Base-by-base conservation (phyloP, 2,888 invertebrate genomes). In the Polydrusus tereticollis region DNA sequence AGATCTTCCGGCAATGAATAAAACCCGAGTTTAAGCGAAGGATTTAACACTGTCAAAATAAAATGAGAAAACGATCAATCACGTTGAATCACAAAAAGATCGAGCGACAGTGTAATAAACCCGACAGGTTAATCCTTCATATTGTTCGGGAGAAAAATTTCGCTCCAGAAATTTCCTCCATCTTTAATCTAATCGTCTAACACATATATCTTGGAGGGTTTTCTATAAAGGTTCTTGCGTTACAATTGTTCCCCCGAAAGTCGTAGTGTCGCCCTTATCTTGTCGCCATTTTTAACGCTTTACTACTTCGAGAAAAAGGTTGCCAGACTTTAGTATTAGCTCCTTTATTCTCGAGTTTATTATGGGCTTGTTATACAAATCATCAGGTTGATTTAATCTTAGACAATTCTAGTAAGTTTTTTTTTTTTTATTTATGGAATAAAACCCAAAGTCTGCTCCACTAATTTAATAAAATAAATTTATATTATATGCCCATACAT, bases 141-240 rank as follows among this genome's bases (percentile, higher is more conserved):
- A 74, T 74, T 74, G 74, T 74, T 71, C 70, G 64, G 66, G 69
- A 65, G 67, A 70, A 66, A 66, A 70, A 70, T 66, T 59, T 63
- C 67, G 66, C 67, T 47, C 69, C 66, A 62, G 69, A 74, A 71
- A 68, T 74, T 71, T 69, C 71, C 68, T 68, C 72, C 66, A 72
- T 72, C 72, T 69, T 67, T 75, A 75, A 75, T 75, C 75, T 75
- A 75, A 75, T n/a, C n/a, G n/a, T 72, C 75, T 65, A 59, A 65
- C 59, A 66, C 75, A 75, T 75, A 72, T 75, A 75, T 75, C 75
- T 72, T 71, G 65, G 52, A 72, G 71, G 71, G 72, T 68, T 65
- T 70, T 59, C 72, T 58, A 63, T 70, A 67, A 70, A 67, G n/a
- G n/a, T n/a, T n/a, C n/a, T n/a, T n/a, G n/a, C n/a, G n/a, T n/a